Evolutionary conservation across 64 coral and sea anemone species (phyloP).

Genomic region (Porites lutea): DNA sequence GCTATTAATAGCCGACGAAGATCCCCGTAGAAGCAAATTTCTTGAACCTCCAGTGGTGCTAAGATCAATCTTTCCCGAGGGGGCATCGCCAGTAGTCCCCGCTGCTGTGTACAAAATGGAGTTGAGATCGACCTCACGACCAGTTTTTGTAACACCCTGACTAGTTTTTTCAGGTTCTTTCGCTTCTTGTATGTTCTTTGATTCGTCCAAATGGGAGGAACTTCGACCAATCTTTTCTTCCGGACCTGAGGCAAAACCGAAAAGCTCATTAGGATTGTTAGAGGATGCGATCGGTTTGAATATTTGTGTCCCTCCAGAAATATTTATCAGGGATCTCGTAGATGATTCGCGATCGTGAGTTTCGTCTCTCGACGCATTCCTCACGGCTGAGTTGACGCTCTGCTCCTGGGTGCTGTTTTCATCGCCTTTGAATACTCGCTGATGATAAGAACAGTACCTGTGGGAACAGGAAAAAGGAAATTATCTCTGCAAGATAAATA

Average conservation of each 20-base stretch:
- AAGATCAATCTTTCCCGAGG: constrained; percentile 10
- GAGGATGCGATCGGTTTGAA: background rate
- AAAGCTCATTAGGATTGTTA: background rate
- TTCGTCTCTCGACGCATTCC: background rate
- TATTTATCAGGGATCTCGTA: background rate
- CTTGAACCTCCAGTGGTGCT: background rate
- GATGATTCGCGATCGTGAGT: background rate
- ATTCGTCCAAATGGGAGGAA: background rate
- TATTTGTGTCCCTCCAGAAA: background rate
- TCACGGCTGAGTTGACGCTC: background rate
- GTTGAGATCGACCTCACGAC: background rate
- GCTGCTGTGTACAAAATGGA: background rate
- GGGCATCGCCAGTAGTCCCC: background rate
- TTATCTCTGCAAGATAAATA: background rate
- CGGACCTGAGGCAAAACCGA: background rate
- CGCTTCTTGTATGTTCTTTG: background rate
- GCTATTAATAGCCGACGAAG: background rate
- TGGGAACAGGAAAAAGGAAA: background rate
- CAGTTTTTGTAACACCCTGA: background rate
- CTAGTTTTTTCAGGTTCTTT: background rate
- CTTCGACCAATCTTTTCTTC: background rate
- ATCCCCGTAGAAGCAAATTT: background rate
- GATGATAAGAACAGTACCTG: constrained; percentile 55
- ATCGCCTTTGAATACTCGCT: constrained; percentile 34
- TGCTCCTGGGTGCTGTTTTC: background rate